A percentile compares a stretch with the other conserved stretches of the same genome.
Evolutionary conservation across 2,888 invertebrate species (phyloP).

Genomic region (Sarcophaga rosellei): DNA sequence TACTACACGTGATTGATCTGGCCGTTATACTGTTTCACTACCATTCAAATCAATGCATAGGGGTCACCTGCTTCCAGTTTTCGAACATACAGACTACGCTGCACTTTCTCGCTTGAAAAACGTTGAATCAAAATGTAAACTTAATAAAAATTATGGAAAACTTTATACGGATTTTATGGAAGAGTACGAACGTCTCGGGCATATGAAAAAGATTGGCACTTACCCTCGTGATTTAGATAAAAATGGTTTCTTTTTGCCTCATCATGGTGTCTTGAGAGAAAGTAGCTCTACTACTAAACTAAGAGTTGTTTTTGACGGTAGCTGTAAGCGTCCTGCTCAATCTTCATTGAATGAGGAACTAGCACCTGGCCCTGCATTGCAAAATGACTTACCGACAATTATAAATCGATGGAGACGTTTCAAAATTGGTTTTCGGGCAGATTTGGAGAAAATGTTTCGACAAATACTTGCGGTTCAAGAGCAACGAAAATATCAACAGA

Average conservation of each 20-base stretch:
- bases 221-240: conserved; percentile 28
- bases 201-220: conserved; percentile 35
- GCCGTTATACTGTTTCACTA: conserved; percentile 44
- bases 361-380: conserved; percentile 56
- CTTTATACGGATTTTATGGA: conserved; percentile 26
- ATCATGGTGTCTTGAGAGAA: conserved; percentile 47
- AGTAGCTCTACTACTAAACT: conserved; percentile 51
- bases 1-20: conserved; percentile 26
- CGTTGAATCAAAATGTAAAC: conserved; percentile 29
- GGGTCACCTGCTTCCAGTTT: neutral
- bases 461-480: conserved; percentile 46
- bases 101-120: conserved; percentile 48
- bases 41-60: conserved; percentile 43
- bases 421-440: conserved; percentile 57
- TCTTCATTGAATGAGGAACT: conserved; percentile 55
- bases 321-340: conserved; percentile 6
- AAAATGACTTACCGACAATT: conserved; percentile 53
- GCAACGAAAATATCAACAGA: conserved; percentile 56
- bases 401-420: conserved; percentile 52
- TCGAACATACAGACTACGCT: conserved; percentile 40
- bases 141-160: conserved; percentile 4
- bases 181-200: conserved; percentile 30
- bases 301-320: conserved; percentile 59
- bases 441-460: conserved; percentile 66
- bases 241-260: conserved; percentile 48